Conservation (phyloP, 2,888 invertebrate genomes). For the Drosophila bunnanda region DNA sequence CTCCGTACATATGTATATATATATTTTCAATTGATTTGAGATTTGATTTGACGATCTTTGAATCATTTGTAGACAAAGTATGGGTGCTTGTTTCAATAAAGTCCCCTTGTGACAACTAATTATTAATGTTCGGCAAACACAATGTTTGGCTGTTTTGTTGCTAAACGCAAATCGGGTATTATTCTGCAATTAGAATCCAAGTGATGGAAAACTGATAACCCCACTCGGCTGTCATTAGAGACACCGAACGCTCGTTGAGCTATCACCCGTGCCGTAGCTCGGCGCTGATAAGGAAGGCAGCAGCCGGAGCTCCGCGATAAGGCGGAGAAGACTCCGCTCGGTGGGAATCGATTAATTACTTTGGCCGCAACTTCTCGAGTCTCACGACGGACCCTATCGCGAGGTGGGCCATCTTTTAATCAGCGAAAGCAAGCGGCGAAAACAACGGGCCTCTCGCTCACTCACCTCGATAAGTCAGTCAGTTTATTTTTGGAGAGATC, state of each 20-base stretch:
- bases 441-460: slow-evolving; percentile 6
- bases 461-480: slow-evolving; percentile 86
- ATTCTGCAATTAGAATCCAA: slow-evolving; percentile 19
- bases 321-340: slow-evolving; percentile 20
- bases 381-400: slow-evolving; percentile 25
- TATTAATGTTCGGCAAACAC: not conserved
- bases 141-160: not conserved
- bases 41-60: not conserved
- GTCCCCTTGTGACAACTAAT: not conserved
- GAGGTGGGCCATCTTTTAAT: slow-evolving; percentile 36
- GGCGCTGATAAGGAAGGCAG: slow-evolving; percentile 18
- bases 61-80: not conserved
- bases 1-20: too few species aligned
- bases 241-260: slow-evolving; percentile 15
- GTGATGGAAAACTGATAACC: slow-evolving; percentile 32
- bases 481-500: slow-evolving; percentile 88
- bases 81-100: not conserved
- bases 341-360: slow-evolving; percentile 38
- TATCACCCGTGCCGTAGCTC: slow-evolving; percentile 19
- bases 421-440: slow-evolving; percentile 21
- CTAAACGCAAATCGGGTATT: slow-evolving; percentile 5
- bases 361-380: slow-evolving; percentile 13
- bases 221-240: slow-evolving; percentile 32
- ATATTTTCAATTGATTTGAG: too few species aligned
- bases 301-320: slow-evolving; percentile 32